Conservation (phyloP, 2,113 vertebrate genomes). For the Syrrhaptes paradoxus region DNA sequence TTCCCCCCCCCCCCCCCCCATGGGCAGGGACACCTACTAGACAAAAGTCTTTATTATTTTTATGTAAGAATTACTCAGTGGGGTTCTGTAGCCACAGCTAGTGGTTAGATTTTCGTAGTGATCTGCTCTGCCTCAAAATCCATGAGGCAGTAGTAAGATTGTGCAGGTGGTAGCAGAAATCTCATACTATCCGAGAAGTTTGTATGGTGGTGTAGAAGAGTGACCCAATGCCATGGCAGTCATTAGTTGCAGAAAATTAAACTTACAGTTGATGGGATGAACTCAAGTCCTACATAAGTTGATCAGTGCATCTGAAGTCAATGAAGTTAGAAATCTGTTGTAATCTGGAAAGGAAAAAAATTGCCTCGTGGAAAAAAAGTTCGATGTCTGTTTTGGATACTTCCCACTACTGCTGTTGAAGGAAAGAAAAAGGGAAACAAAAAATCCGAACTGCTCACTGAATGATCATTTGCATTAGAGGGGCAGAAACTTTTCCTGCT, state of each 20-base stretch:
- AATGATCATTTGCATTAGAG: not conserved
- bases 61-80: not conserved
- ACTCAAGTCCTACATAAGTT: not conserved
- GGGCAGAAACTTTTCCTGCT: not conserved
- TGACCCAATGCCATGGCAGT: not conserved
- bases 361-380: not conserved
- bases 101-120: not conserved
- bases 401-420: not conserved
- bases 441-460: not conserved
- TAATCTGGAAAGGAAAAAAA: not conserved
- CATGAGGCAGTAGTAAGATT: not conserved
- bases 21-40: no score
- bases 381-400: not conserved
- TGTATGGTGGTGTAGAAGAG: not conserved
- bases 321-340: not conserved
- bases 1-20: no score
- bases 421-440: not conserved
- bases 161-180: not conserved
- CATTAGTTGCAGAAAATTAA: not conserved
- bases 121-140: not conserved
- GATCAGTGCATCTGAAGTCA: not conserved
- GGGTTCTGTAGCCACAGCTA: not conserved
- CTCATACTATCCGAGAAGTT: accelerated
- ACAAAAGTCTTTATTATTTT: not conserved
- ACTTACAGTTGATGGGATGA: not conserved